Conservation (phyloP, 64 coral and sea anemone species). For the Dendrophyllia cribrosa region DNA sequence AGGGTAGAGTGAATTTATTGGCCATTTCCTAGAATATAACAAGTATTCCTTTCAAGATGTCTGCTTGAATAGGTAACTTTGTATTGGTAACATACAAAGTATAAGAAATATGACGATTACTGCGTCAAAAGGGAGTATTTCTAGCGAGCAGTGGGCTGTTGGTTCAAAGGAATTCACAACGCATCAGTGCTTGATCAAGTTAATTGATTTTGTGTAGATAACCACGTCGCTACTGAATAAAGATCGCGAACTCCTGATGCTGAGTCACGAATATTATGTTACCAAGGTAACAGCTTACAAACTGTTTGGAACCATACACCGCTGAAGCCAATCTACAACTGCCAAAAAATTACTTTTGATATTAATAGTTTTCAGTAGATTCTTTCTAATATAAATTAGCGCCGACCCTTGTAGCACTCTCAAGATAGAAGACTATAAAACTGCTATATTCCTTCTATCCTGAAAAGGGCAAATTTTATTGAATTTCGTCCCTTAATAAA, state of each 20-base stretch:
- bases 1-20: not conserved
- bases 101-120: not conserved
- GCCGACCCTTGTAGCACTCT: no score
- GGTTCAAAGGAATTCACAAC: not conserved
- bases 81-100: not conserved
- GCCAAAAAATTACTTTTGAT: not conserved
- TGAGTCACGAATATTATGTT: constrained; percentile 52
- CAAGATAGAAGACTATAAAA: no score
- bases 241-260: not conserved
- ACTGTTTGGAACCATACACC: not conserved
- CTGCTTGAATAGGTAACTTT: not conserved
- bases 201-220: constrained; percentile 60
- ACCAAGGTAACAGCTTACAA: not conserved
- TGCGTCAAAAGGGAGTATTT: not conserved
- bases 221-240: constrained; percentile 1
- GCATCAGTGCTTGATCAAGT: constrained; percentile 51
- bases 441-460: no score
- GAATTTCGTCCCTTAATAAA: not conserved
- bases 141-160: not conserved
- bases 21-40: not conserved
- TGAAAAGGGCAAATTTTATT: no score
- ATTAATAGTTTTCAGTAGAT: not conserved
- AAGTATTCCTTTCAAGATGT: constrained; percentile 7
- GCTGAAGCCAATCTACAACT: constrained; percentile 33
- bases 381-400: not conserved